Conservation (phyloP, 2,888 invertebrate genomes). For the Elysia crispata region DNA sequence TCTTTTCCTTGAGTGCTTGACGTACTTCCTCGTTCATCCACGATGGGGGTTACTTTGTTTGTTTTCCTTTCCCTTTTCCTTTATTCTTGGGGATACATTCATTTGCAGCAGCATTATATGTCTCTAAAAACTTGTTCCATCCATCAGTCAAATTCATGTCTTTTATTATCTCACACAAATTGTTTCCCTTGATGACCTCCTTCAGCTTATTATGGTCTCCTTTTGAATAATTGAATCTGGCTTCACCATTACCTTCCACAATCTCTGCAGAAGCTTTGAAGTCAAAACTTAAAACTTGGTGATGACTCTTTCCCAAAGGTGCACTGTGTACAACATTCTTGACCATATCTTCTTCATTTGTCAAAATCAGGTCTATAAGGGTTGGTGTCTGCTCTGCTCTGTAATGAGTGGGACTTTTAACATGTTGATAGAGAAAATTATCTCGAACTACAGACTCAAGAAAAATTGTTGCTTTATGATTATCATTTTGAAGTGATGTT, state of each 20-base stretch:
- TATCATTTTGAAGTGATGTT: neutral
- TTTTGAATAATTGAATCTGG: too few relatives aligned
- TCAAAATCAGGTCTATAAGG: constrained; percentile 39
- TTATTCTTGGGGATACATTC: neutral
- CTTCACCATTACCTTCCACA: neutral
- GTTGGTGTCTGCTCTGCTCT: constrained; percentile 39
- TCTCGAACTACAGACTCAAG: constrained; percentile 32
- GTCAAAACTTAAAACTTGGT: neutral
- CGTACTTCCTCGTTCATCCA: constrained; percentile 29
- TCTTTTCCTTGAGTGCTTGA: constrained; percentile 21
- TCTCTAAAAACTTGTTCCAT: neutral
- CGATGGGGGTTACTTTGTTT: too few relatives aligned
- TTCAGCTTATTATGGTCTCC: neutral
- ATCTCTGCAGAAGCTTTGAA: neutral
- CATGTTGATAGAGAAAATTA: constrained; percentile 36
- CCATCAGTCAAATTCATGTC: neutral
- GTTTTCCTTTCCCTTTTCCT: too few relatives aligned
- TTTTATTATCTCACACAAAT: neutral
- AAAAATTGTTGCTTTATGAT: constrained; percentile 11
- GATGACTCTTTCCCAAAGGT: constrained; percentile 19
- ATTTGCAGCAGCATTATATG: neutral
- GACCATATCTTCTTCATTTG: constrained; percentile 43
- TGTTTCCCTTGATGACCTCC: neutral
- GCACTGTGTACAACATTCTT: constrained; percentile 3
- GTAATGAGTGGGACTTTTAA: constrained; percentile 33